Evolutionary conservation across 2,888 invertebrate genomes (phyloP), one percentile per base, ranked within the genome.

Genomic region (Drosophila borborema): DNA sequence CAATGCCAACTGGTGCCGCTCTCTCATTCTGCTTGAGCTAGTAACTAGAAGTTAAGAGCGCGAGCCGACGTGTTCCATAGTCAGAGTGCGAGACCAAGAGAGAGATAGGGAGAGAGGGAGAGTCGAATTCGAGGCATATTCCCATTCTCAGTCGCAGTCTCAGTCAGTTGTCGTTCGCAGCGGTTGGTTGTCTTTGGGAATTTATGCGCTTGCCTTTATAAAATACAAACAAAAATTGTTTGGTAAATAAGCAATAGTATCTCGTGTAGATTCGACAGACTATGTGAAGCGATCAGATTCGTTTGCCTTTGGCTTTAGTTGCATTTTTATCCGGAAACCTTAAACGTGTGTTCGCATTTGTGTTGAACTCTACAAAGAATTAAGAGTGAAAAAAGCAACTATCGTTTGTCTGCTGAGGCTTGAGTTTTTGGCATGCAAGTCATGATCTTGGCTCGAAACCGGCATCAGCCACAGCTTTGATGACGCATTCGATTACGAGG

Each of bases 361-460:
- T 36, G 9, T 40, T 53, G 9, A 55, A 49, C 53, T 67, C 51
- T 58, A 51, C 34, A 51, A 41, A 31, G n/a, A 23, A 41, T 34
- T 18, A 56, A 58, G n/a, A 58, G 36, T 14, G n/a, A 64, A 45
- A 64, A 3, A 40, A 68, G 63, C 64, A 72, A 73, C 56, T 63
- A 45, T 74, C 59, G 20, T 60, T 58, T 46, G 40, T 64, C 31
- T 59, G n/a, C 20, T 20, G 23, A 55, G 65, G 66, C 41, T 67
- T 67, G 58, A 53, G 48, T 72, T 71, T 79, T 66, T 66, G 72
- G 69, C 66, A 79, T 81, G 73, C 79, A 71, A 72, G 84, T 81
- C 74, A 84, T 84, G 85, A 85, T 84, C 86, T 81, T 80, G 80
- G 69, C 85, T 86, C 68, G 55, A 76, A 85, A 81, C 84, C 85